A percentile compares a stretch with the other conserved stretches of the same genome.
Evolutionary conservation across 2,888 invertebrate genomes (phyloP).

Genomic region (Trachelus iudaicus): DNA sequence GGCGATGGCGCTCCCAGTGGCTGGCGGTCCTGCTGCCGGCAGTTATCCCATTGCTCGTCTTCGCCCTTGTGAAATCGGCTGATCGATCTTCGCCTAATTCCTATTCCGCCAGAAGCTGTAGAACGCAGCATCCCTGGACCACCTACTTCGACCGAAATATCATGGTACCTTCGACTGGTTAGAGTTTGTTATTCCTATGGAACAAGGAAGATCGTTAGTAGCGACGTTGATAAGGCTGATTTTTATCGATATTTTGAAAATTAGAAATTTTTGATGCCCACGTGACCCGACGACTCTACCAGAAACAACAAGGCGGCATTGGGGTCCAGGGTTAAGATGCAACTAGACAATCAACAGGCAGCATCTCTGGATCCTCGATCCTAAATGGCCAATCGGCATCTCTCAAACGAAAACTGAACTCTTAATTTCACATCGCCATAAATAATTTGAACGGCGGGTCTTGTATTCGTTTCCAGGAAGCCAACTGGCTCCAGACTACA

Average conservation of each 20-base stretch:
- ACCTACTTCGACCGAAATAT: not conserved
- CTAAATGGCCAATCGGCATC: constrained; percentile 34
- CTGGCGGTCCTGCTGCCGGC: constrained; percentile 15
- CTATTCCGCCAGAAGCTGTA: not conserved
- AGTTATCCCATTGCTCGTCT: not conserved
- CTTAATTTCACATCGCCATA: constrained; percentile 65
- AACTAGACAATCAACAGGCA: not conserved
- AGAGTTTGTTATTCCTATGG: not conserved
- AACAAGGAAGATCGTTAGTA: not conserved
- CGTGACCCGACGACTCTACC: not conserved
- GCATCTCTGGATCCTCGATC: not conserved
- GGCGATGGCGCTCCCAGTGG: not conserved
- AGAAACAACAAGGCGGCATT: not conserved
- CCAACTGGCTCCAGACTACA: constrained; percentile 17
- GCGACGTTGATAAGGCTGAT: not conserved
- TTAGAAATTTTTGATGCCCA: not conserved
- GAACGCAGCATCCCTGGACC: not conserved
- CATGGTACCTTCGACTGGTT: not conserved
- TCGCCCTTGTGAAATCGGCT: not conserved
- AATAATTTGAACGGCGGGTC: constrained; percentile 62
- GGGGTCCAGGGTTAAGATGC: not conserved
- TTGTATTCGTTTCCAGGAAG: constrained; percentile 57
- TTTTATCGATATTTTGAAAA: not conserved
- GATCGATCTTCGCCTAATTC: not conserved
- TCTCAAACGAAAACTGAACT: constrained; percentile 58